Base-by-base conservation (phyloP, 2,888 invertebrate species). In the Pristionchus arcanus region DNA sequence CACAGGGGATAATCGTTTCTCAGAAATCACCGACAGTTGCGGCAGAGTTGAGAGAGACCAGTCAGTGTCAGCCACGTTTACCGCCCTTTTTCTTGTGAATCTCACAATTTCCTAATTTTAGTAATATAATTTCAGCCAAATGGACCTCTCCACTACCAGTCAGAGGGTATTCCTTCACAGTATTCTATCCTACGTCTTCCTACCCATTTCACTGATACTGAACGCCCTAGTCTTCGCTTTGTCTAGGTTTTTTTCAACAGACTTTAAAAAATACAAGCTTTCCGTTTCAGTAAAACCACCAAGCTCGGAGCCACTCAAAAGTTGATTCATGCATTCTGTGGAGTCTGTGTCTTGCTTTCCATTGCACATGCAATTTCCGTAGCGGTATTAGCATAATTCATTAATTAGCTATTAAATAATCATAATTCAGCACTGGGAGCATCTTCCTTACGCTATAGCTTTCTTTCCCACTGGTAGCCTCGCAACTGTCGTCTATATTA, bases 61-160 rank as follows among this genome's bases (percentile, higher is more conserved):
- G n/a, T 63, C 59, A 63, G 25, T n/a, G 25, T 63, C 63, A 63
- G 63, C 11, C n/a, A n/a, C 5, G n/a, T n/a, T 7, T 49, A 9
- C 25, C 63, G 21, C n/a, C n/a, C 4, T n/a, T 25, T 63, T n/a
- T 25, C 63, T n/a, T 19, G 0, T 55, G 19, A 55, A 16, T 21
- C 55, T 16, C 19, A 21, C 2, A 21, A 55, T 21, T 55, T 11
- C 3, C 55, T 9, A 55, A 4, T 9, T 21, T 25, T 63, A 2
- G n/a, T 25, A 9, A 25, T 25, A 21, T n/a, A 4, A 74, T 74
- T 25, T 21, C 74, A 74, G 37, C 11, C 16, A 1, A 21, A 74
- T 74, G 74, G 74, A 74, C 25, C 74, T 74, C 21, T 74, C 74
- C 31, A 74, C 74, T 21, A 74, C 74, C 25, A 74, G 74, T 21